phyloP scores from a whole-genome alignment of 2,113 vertebrate genomes.

The Lepisosteus oculatus region DNA sequence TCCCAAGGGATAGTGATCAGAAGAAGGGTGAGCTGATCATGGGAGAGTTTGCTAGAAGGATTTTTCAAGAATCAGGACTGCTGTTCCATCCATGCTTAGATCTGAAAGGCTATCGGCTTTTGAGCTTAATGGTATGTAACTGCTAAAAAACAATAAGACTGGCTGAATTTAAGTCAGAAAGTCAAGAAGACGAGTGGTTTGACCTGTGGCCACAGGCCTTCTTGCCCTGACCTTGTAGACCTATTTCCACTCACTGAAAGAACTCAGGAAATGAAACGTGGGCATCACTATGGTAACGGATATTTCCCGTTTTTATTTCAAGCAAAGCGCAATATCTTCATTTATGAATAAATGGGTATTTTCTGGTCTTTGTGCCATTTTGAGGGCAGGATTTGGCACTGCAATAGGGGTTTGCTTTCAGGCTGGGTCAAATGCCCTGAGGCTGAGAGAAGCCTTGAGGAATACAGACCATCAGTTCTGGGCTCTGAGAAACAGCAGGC shows the following conservation, averaged over 20 bases:
- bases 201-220: too few species aligned
- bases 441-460: not conserved
- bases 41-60: too few species aligned
- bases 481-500: constrained; percentile 54
- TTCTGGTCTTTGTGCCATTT: constrained; percentile 34
- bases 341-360: constrained; percentile 3
- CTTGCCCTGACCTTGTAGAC: too few species aligned
- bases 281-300: too few species aligned
- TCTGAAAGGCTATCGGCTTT: constrained; percentile 2
- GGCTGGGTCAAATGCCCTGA: constrained; percentile 25
- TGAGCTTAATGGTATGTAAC: too few species aligned
- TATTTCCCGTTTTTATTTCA: too few species aligned
- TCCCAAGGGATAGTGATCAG: constrained; percentile 32
- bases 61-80: constrained; percentile 17
- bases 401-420: not conserved
- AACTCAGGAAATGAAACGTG: too few species aligned
- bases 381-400: constrained; percentile 22
- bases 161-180: too few species aligned
- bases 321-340: too few species aligned
- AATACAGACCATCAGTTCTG: constrained; percentile 29
- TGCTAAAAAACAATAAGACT: too few species aligned
- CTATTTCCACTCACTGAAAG: too few species aligned
- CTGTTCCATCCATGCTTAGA: constrained; percentile 32
- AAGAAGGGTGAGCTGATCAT: constrained; percentile 6
- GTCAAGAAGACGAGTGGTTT: too few species aligned